Conservation (phyloP, 2,113 vertebrate species). For the Cyphomyrus discorhynchus region DNA sequence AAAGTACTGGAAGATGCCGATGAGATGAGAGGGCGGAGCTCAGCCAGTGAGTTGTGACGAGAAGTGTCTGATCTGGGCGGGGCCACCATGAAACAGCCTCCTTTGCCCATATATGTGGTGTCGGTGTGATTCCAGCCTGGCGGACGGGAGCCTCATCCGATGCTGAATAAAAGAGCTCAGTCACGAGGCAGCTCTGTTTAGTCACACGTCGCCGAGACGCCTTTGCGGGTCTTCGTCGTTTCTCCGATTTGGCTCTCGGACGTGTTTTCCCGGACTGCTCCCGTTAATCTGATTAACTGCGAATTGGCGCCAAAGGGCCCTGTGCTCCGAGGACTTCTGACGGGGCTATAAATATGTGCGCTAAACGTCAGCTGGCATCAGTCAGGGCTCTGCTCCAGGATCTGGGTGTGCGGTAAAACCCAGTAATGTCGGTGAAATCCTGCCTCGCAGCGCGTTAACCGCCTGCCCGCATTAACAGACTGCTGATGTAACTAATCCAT, state of each 20-base stretch:
- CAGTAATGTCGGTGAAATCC: not conserved
- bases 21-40: not conserved
- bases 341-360: not conserved
- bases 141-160: not conserved
- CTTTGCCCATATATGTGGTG: not conserved
- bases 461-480: not conserved
- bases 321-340: not conserved
- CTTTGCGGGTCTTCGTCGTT: not conserved
- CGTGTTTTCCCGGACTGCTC: not conserved
- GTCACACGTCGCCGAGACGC: not conserved
- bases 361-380: not conserved
- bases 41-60: not conserved
- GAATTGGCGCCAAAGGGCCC: not conserved
- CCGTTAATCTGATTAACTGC: not conserved
- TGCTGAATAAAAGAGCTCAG: not conserved
- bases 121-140: not conserved
- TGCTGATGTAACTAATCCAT: slow-evolving; percentile 5
- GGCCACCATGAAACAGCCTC: not conserved
- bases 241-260: not conserved
- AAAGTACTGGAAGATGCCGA: not conserved
- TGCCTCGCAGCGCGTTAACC: not conserved
- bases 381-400: not conserved
- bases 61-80: not conserved
- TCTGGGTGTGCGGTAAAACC: not conserved
- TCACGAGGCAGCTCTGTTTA: not conserved